Conservation (phyloP, 2,113 vertebrate genomes). For the Epinephelus moara region DNA sequence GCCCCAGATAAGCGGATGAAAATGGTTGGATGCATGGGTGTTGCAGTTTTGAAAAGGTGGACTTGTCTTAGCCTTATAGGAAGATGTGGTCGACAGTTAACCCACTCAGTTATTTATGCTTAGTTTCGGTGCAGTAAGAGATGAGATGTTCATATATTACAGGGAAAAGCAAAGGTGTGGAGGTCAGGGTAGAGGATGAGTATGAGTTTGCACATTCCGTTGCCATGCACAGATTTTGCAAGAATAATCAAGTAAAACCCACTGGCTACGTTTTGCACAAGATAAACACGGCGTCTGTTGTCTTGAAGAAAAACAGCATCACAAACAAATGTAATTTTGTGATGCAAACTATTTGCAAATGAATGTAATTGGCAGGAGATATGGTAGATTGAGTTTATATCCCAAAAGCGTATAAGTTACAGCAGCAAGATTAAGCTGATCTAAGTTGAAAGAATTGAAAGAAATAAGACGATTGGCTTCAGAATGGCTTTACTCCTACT, state of each 20-base stretch:
- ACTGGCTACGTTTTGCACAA: not conserved
- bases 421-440: not conserved
- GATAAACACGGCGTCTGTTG: not conserved
- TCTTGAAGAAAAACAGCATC: not conserved
- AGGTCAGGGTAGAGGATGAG: not conserved
- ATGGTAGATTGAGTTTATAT: not conserved
- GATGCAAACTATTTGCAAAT: not conserved
- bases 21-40: too few relatives aligned
- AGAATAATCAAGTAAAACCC: not conserved
- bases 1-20: too few relatives aligned
- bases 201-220: not conserved
- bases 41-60: not conserved
- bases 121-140: not conserved
- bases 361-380: not conserved
- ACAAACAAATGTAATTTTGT: not conserved
- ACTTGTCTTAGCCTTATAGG: not conserved
- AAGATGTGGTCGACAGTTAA: not conserved
- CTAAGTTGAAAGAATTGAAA: not conserved
- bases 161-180: constrained; percentile 7
- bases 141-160: not conserved
- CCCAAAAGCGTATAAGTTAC: not conserved
- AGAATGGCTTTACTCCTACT: constrained; percentile 12
- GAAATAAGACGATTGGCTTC: not conserved
- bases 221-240: not conserved
- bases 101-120: constrained; percentile 7